These are phyloP conservation scores for Agrochola macilenta DNA, from an alignment of 2,888 invertebrate species.

Conservation along the genomic window DNA sequence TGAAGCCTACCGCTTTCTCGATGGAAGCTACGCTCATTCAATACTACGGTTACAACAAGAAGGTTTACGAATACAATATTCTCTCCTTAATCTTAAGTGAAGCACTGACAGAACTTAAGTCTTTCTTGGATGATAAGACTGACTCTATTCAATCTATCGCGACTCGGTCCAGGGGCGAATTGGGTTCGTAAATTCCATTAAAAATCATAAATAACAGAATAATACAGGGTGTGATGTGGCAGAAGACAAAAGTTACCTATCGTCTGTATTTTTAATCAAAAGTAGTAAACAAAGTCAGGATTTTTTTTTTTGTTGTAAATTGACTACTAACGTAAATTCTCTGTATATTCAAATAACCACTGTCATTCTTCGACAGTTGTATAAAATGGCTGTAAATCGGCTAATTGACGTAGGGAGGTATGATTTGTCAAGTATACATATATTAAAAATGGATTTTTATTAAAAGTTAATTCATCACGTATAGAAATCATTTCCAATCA, in stretches of 20 bases:
- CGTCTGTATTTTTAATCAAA: background rate
- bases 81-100: slow-evolving; percentile 61
- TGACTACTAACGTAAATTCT: background rate
- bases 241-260: background rate
- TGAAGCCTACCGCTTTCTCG: slow-evolving; percentile 76
- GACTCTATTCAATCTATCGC: slow-evolving; percentile 72
- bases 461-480: background rate
- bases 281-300: background rate
- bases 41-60: slow-evolving; percentile 80
- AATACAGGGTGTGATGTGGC: background rate
- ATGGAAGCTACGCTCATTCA: slow-evolving; percentile 77
- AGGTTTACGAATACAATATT: slow-evolving; percentile 82
- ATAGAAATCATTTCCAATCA: background rate
- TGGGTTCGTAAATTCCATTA: slow-evolving; percentile 47
- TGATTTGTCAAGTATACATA: too few species aligned
- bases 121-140: slow-evolving; percentile 67
- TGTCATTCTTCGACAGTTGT: background rate
- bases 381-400: too few species aligned
- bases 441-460: too few species aligned
- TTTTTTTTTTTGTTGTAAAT: background rate
- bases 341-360: background rate
- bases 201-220: background rate
- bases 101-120: slow-evolving; percentile 66
- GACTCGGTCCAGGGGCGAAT: slow-evolving; percentile 64
- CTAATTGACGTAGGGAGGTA: background rate